Percentiles rank a stretch among this genome's conserved stretches.
phyloP scores from a whole-genome alignment of 2,113 vertebrate species.

The Monopterus albus region DNA sequence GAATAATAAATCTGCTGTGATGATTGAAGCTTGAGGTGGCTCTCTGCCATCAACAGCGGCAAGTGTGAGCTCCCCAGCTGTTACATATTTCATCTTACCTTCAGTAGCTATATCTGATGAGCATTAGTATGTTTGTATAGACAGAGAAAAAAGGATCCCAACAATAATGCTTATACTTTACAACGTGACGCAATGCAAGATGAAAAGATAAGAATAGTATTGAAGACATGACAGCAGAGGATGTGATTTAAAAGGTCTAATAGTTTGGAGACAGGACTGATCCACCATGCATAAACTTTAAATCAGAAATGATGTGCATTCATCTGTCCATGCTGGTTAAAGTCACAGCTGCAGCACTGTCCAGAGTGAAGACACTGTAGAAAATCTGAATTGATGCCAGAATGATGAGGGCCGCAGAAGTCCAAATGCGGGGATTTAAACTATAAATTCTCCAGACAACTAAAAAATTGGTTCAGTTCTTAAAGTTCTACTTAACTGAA shows the following conservation, averaged over 20 bases:
- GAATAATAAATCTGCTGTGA: conserved; percentile 24
- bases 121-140: background rate
- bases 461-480: background rate
- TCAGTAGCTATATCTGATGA: background rate
- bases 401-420: background rate
- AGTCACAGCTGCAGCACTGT: background rate
- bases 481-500: no score
- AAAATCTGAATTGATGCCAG: background rate
- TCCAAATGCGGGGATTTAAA: conserved; percentile 9
- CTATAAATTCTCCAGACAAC: background rate
- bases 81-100: background rate
- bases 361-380: background rate
- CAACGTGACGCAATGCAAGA: background rate
- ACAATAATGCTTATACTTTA: background rate
- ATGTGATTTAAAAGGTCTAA: background rate
- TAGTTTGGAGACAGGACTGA: background rate
- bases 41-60: background rate
- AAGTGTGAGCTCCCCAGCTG: background rate
- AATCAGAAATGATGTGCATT: conserved; percentile 6
- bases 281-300: background rate
- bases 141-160: background rate
- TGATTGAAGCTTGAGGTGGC: background rate
- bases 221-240: background rate
- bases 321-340: background rate
- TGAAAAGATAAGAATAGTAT: background rate